Conservation (phyloP, 1,140 invertebrate species). For the Danaus melanippus region DNA sequence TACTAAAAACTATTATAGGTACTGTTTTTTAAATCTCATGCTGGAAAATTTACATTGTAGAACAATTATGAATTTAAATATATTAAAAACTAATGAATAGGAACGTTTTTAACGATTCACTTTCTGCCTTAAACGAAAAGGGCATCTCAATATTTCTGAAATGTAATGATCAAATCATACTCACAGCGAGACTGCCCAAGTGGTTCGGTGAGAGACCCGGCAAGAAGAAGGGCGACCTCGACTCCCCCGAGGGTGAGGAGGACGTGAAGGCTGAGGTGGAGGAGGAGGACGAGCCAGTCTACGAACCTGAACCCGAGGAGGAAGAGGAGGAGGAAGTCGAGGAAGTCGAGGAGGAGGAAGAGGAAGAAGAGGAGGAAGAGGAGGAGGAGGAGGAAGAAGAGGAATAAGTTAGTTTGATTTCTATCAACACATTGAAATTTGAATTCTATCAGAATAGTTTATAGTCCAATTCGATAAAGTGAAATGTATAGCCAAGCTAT, state of each 20-base stretch:
- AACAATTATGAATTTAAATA: too few relatives aligned
- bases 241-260: constrained; percentile 91
- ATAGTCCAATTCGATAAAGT: too few relatives aligned
- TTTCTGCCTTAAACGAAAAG: too few relatives aligned
- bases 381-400: constrained; percentile 59
- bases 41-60: too few relatives aligned
- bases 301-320: constrained; percentile 80
- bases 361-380: constrained; percentile 77
- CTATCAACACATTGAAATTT: background rate
- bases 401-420: constrained; percentile 52
- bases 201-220: constrained; percentile 95
- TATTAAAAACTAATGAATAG: too few relatives aligned
- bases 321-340: constrained; percentile 76
- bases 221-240: constrained; percentile 89
- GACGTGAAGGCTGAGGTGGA: constrained; percentile 84
- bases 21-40: too few relatives aligned
- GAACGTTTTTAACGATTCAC: too few relatives aligned
- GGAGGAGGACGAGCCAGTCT: constrained; percentile 79
- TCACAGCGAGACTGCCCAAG: constrained; percentile 88
- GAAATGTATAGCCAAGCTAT: too few relatives aligned
- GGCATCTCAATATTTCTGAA: too few relatives aligned
- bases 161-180: too few relatives aligned
- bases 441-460: too few relatives aligned
- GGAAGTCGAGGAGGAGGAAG: constrained; percentile 81
- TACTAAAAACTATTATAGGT: too few relatives aligned